These are phyloP conservation scores for Ifrita kowaldi DNA, from an alignment of 2,113 vertebrate genomes.

Conservation along the genomic window DNA sequence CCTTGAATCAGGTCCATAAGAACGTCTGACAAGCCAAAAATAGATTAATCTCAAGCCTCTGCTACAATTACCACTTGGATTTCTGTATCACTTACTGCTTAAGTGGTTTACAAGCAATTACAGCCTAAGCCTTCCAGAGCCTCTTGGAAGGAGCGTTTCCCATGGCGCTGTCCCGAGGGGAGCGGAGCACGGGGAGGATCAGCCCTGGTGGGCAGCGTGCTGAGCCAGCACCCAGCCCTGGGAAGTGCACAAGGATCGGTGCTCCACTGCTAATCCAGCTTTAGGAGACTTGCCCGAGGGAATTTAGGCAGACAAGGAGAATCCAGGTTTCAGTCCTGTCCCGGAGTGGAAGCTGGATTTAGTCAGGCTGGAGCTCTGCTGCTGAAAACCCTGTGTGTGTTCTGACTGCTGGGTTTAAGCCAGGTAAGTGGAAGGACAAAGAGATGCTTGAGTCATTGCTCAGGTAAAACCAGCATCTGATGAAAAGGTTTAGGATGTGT, in stretches of 20 bases:
- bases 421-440: background rate
- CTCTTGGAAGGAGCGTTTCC: background rate
- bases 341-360: background rate
- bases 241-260: fast-evolving
- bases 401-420: background rate
- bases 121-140: background rate
- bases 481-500: background rate
- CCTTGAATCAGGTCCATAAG: background rate
- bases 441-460: background rate
- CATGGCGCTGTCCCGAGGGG: background rate
- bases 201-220: fast-evolving
- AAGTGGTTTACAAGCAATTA: conserved; percentile 42
- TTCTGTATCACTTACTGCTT: background rate
- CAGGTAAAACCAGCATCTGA: background rate
- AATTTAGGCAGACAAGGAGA: background rate
- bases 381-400: background rate
- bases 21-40: background rate
- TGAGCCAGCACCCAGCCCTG: too few species aligned
- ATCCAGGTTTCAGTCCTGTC: background rate
- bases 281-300: background rate
- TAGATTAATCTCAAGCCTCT: background rate
- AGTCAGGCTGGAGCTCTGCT: background rate
- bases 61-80: background rate
- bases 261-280: fast-evolving
- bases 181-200: fast-evolving